Percentiles rank a stretch among this genome's conserved stretches.
Evolutionary conservation across 2,888 invertebrate species (phyloP).

Genomic region (Diplazon laetatorius): DNA sequence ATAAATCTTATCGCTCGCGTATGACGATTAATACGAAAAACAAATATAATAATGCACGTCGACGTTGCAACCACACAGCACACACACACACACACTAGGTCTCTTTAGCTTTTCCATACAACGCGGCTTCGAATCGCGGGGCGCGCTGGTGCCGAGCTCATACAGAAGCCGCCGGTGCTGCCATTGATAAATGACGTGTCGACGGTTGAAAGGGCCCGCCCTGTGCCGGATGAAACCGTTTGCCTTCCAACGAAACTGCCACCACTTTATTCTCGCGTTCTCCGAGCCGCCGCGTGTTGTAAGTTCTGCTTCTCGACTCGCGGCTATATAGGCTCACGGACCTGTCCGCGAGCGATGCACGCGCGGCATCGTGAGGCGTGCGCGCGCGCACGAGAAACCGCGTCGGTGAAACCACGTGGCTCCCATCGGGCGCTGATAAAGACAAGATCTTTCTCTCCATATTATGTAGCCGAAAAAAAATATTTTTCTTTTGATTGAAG

Average conservation of each 20-base stretch:
- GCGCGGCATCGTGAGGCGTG: background rate
- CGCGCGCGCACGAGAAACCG: background rate
- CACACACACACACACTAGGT: no score
- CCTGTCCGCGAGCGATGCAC: background rate
- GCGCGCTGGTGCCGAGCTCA: background rate
- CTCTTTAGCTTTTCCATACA: background rate
- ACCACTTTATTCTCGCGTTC: constrained; percentile 9
- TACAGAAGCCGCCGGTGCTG: background rate
- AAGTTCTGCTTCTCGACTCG: constrained; percentile 33
- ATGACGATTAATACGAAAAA: constrained; percentile 68
- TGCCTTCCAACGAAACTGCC: constrained; percentile 46
- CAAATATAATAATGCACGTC: constrained; percentile 38
- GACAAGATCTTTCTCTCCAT: no score
- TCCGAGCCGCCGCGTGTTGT: background rate
- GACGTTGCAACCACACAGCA: background rate
- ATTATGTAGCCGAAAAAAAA: no score
- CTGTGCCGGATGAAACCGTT: constrained; percentile 53
- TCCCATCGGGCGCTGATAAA: background rate
- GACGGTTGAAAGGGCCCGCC: constrained; percentile 38
- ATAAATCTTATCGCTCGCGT: constrained; percentile 69
- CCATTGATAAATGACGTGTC: constrained; percentile 51
- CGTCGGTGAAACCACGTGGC: background rate
- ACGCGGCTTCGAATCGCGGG: background rate
- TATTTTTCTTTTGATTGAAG: no score
- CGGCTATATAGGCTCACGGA: background rate